phyloP scores from a whole-genome alignment of 2,113 vertebrate genomes.

The Cheirogaleus medius region DNA sequence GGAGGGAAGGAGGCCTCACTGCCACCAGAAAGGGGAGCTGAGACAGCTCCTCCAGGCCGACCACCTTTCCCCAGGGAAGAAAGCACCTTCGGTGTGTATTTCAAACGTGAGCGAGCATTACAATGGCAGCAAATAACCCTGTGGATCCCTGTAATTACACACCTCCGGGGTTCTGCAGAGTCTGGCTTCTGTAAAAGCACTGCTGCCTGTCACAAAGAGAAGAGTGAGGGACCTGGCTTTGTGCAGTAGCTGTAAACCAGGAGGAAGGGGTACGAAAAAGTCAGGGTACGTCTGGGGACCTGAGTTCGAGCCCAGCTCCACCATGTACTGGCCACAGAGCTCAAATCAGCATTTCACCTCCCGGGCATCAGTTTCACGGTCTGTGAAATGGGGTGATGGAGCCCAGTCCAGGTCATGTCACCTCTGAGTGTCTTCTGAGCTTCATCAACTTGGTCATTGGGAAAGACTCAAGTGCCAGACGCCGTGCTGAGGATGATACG shows the following conservation, averaged over 20 bases:
- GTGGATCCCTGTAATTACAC: too few relatives aligned
- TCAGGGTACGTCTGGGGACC: too few relatives aligned
- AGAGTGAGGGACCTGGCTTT: background rate
- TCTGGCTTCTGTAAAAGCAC: background rate
- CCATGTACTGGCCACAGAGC: fast-evolving
- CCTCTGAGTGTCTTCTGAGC: background rate
- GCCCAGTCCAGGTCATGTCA: background rate
- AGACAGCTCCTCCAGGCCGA: background rate
- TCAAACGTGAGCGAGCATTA: background rate
- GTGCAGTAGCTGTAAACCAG: background rate
- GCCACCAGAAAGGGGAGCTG: background rate
- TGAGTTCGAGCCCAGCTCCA: background rate
- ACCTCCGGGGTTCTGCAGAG: too few relatives aligned
- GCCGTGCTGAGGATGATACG: background rate
- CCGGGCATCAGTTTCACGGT: background rate
- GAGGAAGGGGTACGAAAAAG: too few relatives aligned
- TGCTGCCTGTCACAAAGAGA: background rate
- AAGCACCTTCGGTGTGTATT: too few relatives aligned
- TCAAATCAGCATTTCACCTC: background rate
- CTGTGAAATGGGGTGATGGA: background rate
- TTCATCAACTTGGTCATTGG: background rate
- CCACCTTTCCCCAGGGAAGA: background rate
- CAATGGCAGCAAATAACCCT: too few relatives aligned
- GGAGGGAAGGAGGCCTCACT: background rate
- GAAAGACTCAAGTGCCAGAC: background rate